Evolutionary conservation across 2,888 invertebrate species (phyloP), one percentile per base, ranked within the genome.

Genomic region (Dyspetes luteomarginatus): DNA sequence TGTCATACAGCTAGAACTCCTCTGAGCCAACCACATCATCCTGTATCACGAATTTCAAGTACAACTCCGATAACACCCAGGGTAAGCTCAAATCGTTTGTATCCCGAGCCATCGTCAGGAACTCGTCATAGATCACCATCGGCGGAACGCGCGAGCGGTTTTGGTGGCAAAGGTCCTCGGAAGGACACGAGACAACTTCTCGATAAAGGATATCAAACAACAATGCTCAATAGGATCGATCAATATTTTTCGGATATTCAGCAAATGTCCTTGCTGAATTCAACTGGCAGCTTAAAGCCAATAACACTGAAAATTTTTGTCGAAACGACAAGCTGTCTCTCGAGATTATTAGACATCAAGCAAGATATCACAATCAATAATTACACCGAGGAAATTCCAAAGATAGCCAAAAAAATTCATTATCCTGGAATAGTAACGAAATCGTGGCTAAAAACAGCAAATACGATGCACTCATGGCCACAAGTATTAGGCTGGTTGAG

Each of bases 361-460:
- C 86, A 87, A 2, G 72, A 81, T 2, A 56, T 92, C 1, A 89
- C 85, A 0, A 64, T 84, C 3, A 30, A 68, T 9, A 91, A 91
- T 86, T 92, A 91, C 50, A 83, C 89, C 12, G 92, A 91, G 2
- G 89, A 94, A 92, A 79, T 94, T 55, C 94, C 94, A 0, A 93
- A 93, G 82, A 84, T 93, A 65, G 91, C 92, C 3, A 93, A 93
- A 82, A 93, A 93, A 1, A 89, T 94, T 15, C 92, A 93, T 84
- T 94, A 94, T 91, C 94, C 94, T 0, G 94, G 93, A 4, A 80
- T 91, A 0, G 91, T 94, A 12, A 93, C 93, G 83, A 94, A 94
- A 90, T 94, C 94, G 0, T 94, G 94, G 94, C 89, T 94, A 85
- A 93, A 93, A 89, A 93, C 94, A 0, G 94, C 94, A 3, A 94